Percentiles rank a stretch among this genome's conserved stretches.
phyloP scores from a whole-genome alignment of 2,113 vertebrate species.

The Mormoops blainvillei region DNA sequence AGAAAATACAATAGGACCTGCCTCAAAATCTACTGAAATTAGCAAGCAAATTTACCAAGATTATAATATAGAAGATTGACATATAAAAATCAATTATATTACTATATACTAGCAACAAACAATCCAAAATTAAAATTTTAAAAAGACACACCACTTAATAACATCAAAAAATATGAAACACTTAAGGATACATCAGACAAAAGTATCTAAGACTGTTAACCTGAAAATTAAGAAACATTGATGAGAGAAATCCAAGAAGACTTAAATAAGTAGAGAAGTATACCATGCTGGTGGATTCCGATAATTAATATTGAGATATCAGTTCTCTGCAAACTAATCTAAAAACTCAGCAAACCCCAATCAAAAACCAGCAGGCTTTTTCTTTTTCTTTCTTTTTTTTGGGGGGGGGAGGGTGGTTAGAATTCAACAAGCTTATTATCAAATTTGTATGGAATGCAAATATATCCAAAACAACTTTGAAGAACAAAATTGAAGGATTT shows the following conservation, averaged over 20 bases:
- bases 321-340: not conserved
- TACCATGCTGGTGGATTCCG: not conserved
- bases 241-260: not conserved
- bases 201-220: not conserved
- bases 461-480: not conserved
- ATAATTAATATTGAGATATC: not conserved
- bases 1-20: not conserved
- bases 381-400: not conserved
- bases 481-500: not conserved
- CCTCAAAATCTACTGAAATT: not conserved
- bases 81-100: not conserved
- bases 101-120: not conserved
- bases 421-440: not conserved
- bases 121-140: not conserved
- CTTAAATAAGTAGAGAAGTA: not conserved
- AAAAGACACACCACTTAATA: not conserved
- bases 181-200: not conserved
- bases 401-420: too few relatives aligned
- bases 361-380: not conserved
- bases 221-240: not conserved
- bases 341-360: not conserved
- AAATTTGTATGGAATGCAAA: not conserved
- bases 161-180: not conserved
- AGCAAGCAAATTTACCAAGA: not conserved
- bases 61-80: not conserved